Base-by-base conservation (phyloP, 2,888 invertebrate genomes). In the Brachyopa scutellaris region DNA sequence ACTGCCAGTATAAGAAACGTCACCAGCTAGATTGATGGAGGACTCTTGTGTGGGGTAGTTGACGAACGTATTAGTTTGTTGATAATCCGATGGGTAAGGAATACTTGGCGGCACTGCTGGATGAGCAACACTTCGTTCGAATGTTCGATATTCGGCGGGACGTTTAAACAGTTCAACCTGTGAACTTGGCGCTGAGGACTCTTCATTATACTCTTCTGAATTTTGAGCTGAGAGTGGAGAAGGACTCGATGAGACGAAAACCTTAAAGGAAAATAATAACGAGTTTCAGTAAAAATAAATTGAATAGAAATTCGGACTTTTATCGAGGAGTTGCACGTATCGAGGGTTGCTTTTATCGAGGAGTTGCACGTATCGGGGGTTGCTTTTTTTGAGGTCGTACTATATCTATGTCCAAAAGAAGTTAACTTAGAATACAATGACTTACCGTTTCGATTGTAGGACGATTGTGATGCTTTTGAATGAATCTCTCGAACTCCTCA, bases 381-480 rank as follows among this genome's bases (percentile, higher is more conserved):
- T n/a, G n/a, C n/a, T n/a, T n/a, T 23, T 8, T 11, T 47, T 47
- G 23, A 9, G 8, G 13, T 23, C 6, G 26, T 23, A 13, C 23
- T n/a, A n/a, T n/a, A n/a, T n/a, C n/a, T n/a, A n/a, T n/a, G n/a
- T n/a, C n/a, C n/a, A n/a, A n/a, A n/a, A n/a, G n/a, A n/a, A n/a
- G n/a, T n/a, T n/a, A n/a, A n/a, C n/a, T n/a, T n/a, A n/a, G n/a
- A 47, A 23, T 15, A 38, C 21, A 8, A 40, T 26, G 42, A 84
- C 86, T 84, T 47, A 89, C 89, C 26, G 89, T 89, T 79, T 89
- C 90, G 9, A 89, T 90, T 7, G 90, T 87, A 11, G 89, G 89
- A 70, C 88, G 88, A 78, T 87, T 88, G 31, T 88, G 89, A 84
- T 89, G 88, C 26, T 87, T 87, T 45, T 89, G 88, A 42, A 89